Evolutionary conservation across 2,113 vertebrate species (phyloP), one percentile per base, ranked within the genome.

Genomic region (Sylvia atricapilla): DNA sequence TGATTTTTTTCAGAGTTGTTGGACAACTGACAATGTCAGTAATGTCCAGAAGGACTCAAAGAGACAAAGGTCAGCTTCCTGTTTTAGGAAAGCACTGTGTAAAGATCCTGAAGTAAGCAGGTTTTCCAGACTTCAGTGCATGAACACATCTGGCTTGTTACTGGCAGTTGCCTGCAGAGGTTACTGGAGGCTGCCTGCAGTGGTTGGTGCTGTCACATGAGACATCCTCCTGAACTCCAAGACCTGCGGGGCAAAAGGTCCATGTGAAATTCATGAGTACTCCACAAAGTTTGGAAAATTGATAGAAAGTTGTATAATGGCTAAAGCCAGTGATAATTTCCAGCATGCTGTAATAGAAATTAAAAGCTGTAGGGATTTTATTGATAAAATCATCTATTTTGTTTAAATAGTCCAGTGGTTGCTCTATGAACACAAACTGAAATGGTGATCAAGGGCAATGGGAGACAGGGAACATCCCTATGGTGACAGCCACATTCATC

Each of bases 1-100:
- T 50, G 15, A 39, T 96, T 96, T 93, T 93, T 80, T 75, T 92
- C 41, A 35, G 79, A 60, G 53, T 33, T 49, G 10, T 28, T 90
- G 50, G 67, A 76, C n/a, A 49, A 74, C 53, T 69, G 46, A 37
- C 18, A 62, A 11, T 66, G 15, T 69, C 46, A 73, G 53, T 5
- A 53, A 37, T 58, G 63, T 46, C 75, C 82, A 70, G 37, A 85
- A 80, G 56, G 46, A 46, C 25, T 85, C 25, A 31, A 62, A 62
- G 58, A 83, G 67, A 30, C 53, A 93, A 90, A 90, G 92, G 69
- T 93, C 88, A 84, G 3, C 49, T 69, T 69, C n/a, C 37, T 6
- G 13, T 76, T 79, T 90, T 77, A 62, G 58, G 53, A 49, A 74
- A 86, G n/a, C 28, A 23, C 17, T 64, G 1, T 33, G 16, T 28